Conservation (phyloP, 2,113 vertebrate genomes). For the Hyla sarda region DNA sequence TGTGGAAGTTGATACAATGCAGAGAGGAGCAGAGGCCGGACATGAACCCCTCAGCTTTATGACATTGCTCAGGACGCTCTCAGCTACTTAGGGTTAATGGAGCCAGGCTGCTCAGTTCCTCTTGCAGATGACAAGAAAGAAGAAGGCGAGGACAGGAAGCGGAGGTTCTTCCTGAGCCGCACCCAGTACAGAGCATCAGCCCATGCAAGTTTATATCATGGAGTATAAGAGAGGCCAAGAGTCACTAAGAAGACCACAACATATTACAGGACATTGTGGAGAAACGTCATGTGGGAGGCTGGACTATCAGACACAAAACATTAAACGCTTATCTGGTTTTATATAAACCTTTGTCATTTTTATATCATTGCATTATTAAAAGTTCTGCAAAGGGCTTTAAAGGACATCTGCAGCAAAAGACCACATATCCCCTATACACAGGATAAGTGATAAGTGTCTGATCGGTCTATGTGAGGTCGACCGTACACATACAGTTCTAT, state of each 20-base stretch:
- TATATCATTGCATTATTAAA: too few relatives aligned
- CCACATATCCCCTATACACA: too few relatives aligned
- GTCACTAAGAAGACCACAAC: background rate
- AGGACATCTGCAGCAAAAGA: too few relatives aligned
- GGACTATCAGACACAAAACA: too few relatives aligned
- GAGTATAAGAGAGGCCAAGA: background rate
- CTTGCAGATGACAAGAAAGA: slow-evolving; percentile 7
- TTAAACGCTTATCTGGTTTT: too few relatives aligned
- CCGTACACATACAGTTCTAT: too few relatives aligned
- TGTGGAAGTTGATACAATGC: background rate
- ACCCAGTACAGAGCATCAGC: slow-evolving; percentile 7
- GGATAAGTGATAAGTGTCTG: too few relatives aligned
- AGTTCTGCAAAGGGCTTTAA: too few relatives aligned
- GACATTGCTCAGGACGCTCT: background rate
- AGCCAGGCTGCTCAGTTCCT: slow-evolving; percentile 8
- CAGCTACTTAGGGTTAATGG: background rate
- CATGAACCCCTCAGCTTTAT: background rate
- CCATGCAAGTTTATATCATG: background rate
- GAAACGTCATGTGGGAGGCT: background rate
- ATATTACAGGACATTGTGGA: background rate
- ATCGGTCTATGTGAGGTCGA: too few relatives aligned
- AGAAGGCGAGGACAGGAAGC: slow-evolving; percentile 38
- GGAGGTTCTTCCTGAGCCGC: slow-evolving; percentile 45
- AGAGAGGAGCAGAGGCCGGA: background rate
- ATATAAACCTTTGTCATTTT: too few relatives aligned